Evolutionary conservation across 2,888 invertebrate genomes (phyloP).

Genomic region (Drosophila mulleri): DNA sequence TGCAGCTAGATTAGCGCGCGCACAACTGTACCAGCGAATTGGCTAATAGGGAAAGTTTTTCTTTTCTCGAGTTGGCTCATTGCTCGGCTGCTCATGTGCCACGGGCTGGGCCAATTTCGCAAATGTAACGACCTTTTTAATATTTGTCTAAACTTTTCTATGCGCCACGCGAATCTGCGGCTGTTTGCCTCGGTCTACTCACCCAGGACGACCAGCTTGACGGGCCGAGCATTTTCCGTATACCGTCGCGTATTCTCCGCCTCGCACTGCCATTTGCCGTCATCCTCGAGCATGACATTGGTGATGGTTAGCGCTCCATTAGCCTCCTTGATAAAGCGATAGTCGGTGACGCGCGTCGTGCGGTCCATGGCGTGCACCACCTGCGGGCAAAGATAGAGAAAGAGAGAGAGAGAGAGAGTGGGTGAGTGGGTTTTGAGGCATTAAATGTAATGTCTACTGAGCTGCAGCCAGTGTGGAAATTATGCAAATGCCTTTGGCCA

Average conservation of each 20-base stretch:
- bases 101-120: conserved; percentile 55
- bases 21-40: conserved; percentile 33
- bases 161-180: conserved; percentile 14
- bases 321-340: conserved; percentile 85
- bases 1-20: conserved; percentile 24
- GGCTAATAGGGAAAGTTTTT: conserved; percentile 32
- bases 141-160: conserved; percentile 60
- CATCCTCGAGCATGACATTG: conserved; percentile 87
- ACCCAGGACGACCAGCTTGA: conserved; percentile 89
- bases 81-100: conserved; percentile 35
- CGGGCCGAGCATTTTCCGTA: conserved; percentile 88
- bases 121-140: conserved; percentile 59
- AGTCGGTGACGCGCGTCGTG: conserved; percentile 84
- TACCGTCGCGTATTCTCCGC: conserved; percentile 88
- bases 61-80: conserved; percentile 37
- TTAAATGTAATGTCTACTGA: conserved; percentile 61
- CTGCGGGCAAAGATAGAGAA: conserved; percentile 55
- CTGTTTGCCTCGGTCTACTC: conserved; percentile 82
- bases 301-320: conserved; percentile 85
- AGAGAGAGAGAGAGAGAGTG: not conserved
- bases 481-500: conserved; percentile 57
- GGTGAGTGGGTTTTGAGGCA: conserved; percentile 24
- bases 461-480: conserved; percentile 43
- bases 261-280: conserved; percentile 91
- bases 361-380: conserved; percentile 85